phyloP scores from a whole-genome alignment of 2,113 vertebrate species.

The Gallinago jamesoni region DNA sequence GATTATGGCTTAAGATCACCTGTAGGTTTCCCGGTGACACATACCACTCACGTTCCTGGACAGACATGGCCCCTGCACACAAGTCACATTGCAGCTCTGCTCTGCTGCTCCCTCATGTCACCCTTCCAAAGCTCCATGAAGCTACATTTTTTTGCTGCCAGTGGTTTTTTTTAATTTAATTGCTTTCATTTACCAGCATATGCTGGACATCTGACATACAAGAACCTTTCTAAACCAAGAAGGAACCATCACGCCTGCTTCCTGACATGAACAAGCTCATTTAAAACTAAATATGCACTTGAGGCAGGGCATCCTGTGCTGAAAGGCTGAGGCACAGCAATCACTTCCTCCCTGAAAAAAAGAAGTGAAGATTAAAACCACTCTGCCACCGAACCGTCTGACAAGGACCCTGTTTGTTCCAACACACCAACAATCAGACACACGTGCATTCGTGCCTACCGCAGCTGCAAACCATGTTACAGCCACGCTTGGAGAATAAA shows the following conservation, averaged over 20 bases:
- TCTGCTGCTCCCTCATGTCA: background rate
- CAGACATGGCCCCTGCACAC: background rate
- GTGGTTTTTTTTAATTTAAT: background rate
- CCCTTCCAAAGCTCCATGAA: background rate
- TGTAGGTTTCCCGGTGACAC: background rate
- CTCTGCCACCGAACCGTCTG: background rate
- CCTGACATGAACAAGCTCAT: background rate
- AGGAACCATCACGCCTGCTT: background rate
- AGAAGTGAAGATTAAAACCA: background rate
- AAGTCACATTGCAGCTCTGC: background rate
- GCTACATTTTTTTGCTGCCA: background rate
- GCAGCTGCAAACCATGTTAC: background rate
- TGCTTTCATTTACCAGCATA: background rate
- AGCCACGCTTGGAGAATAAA: background rate
- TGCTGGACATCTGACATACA: background rate
- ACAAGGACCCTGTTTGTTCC: background rate
- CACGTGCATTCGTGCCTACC: background rate
- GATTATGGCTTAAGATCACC: background rate
- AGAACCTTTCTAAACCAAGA: background rate
- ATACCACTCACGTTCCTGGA: background rate
- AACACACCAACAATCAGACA: background rate
- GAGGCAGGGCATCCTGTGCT: constrained; percentile 11
- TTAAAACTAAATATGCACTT: constrained; percentile 1
- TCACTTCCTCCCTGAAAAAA: background rate
- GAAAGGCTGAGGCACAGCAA: constrained; percentile 9